Percentiles rank a stretch among this genome's conserved stretches.
Evolutionary conservation across 2,113 vertebrate genomes (phyloP).

Genomic region (Callocephalon fimbriatum): DNA sequence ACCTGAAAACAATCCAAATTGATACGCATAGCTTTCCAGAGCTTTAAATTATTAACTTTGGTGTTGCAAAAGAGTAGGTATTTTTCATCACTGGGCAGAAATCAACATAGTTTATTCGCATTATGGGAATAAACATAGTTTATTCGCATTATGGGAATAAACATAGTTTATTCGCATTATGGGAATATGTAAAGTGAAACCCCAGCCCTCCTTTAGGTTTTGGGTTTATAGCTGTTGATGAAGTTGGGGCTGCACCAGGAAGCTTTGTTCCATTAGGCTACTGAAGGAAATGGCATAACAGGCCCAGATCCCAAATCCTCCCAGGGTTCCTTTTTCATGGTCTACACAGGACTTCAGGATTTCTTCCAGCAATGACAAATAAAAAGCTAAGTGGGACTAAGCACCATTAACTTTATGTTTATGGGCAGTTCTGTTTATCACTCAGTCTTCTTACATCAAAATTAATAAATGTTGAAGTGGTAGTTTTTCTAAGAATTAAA

Average conservation of each 20-base stretch:
- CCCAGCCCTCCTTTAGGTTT: background rate
- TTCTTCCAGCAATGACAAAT: background rate
- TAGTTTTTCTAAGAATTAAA: constrained; percentile 5
- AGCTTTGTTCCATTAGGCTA: background rate
- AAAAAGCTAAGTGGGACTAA: background rate
- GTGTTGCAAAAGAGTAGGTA: background rate
- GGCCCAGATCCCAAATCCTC: background rate
- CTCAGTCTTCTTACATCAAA: background rate
- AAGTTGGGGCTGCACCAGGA: background rate
- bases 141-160: background rate
- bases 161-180: background rate
- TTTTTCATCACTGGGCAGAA: background rate
- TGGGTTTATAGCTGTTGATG: background rate
- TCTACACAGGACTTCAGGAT: background rate
- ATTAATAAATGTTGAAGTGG: background rate
- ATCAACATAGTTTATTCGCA: background rate
- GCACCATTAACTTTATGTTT: background rate
- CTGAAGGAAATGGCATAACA: background rate
- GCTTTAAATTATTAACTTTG: background rate
- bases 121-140: background rate
- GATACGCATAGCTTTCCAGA: background rate
- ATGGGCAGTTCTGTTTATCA: background rate
- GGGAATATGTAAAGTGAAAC: background rate
- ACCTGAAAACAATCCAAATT: background rate
- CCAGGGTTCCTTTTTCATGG: background rate